A percentile compares a stretch with the other conserved stretches of the same genome.
Conservation (phyloP, 2,888 invertebrate species). For the Xylota sylvarum region DNA sequence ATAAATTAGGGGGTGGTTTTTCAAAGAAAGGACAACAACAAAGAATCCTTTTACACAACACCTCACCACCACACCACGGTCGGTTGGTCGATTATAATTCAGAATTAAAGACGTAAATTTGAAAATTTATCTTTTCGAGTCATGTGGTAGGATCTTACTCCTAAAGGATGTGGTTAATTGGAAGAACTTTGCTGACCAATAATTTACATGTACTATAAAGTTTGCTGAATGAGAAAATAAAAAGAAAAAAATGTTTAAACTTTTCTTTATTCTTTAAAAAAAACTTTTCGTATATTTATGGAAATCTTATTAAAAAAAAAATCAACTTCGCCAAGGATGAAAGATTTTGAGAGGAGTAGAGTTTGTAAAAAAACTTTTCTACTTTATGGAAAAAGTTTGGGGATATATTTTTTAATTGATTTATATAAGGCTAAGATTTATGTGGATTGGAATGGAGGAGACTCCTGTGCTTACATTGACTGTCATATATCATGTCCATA, state of each 20-base stretch:
- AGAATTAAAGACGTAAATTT: slow-evolving; percentile 76
- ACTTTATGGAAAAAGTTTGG: not conserved
- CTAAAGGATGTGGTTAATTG: slow-evolving; percentile 72
- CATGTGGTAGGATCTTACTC: slow-evolving; percentile 62
- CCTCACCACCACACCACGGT: slow-evolving; percentile 43
- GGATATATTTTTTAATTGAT: not conserved
- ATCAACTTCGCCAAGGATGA: not conserved
- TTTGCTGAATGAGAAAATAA: not conserved
- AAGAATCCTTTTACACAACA: slow-evolving; percentile 37
- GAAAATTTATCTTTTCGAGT: slow-evolving; percentile 70
- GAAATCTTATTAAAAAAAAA: slow-evolving; percentile 18
- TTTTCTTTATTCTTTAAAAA: slow-evolving; percentile 4
- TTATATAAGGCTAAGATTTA: not conserved
- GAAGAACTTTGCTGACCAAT: slow-evolving; percentile 65
- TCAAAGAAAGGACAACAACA: slow-evolving; percentile 47
- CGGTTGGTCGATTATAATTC: slow-evolving; percentile 70
- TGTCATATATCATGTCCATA: too few species aligned
- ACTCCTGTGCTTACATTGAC: not conserved
- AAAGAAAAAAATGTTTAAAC: not conserved
- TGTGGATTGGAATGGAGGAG: not conserved
- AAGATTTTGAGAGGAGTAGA: not conserved
- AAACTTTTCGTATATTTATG: slow-evolving; percentile 38
- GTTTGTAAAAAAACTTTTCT: not conserved
- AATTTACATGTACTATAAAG: slow-evolving; percentile 45
- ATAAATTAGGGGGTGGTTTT: slow-evolving; percentile 75